Base-by-base conservation (phyloP, 2,113 vertebrate genomes). In the Otolemur garnettii region DNA sequence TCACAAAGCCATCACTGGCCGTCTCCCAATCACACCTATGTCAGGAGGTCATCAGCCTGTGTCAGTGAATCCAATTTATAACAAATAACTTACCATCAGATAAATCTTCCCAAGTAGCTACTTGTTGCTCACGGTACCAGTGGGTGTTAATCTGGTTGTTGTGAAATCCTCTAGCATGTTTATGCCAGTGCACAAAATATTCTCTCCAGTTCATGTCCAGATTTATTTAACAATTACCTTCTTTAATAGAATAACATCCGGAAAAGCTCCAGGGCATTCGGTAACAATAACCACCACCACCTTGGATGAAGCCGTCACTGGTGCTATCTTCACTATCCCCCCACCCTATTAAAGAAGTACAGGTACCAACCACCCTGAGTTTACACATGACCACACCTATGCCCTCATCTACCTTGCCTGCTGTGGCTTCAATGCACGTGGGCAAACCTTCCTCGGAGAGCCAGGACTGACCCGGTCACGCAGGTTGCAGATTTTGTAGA, bases 171-270 rank as follows among this genome's bases (percentile, higher is more conserved):
- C 21, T 35, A 53, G 82, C 68, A 26, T 93, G 95, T 94, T 97
- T 93, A 74, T 59, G 75, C 92, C 78, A 66, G 92, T 80, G 28
- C 57, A 84, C 38, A 94, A 89, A 84, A 82, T 59, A 95, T 35
- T 79, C 71, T 87, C 35, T 30, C 92, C 59, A 93, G 55, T 45
- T 93, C 78, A 66, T n/a, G 24, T 87, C 53, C 87, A 35, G 81
- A 90, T 89, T 94, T 92, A 97, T 80, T 94, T 95, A 96, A 96
- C 75, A 94, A 94, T 93, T 95, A 84, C 75, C 79, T 94, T 93
- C 87, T 85, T 87, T 93, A 94, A 72, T 22, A 96, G 79, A 90
- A 77, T 62, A 87, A 19, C 42, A 93, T 78, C 90, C 53, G 3
- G 45, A 91, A 91, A 95, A 69, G 91, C 80, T 81, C 60, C 83